Evolutionary conservation across 1,140 invertebrate species (phyloP), one percentile per base, ranked within the genome.

Genomic region (Parasteatoda tepidariorum): DNA sequence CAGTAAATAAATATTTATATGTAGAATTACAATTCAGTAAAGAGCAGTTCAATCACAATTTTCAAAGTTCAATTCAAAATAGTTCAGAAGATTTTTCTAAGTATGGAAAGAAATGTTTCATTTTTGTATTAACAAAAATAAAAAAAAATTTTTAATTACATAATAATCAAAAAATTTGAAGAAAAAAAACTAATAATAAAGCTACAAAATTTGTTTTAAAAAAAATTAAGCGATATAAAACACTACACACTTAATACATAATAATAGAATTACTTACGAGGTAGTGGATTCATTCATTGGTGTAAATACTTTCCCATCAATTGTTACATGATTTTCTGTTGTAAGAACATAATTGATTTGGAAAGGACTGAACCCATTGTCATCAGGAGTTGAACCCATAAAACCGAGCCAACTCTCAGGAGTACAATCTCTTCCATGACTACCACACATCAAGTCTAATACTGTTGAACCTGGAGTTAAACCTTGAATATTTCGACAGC

Each of bases 371-470:
- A 85, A 85, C 5, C 86, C 86, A 57, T 81, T 66, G 22, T 85
- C 70, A 28, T 34, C 70, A n/a, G 71, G 38, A n/a, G 86, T 86
- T 18, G 66, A 55, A 18, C 86, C 86, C 84, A 87, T 86, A 73
- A 86, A 87, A 30, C 75, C 48, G 0, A 86, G 61, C 86, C 86
- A 87, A 6, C 62, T 54, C 31, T 71, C 41, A 28, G 75, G 41
- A 33, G 62, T 68, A 48, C 86, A 86, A 15, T 86, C 70, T 34
- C 71, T 38, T 9, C 86, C 86, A 66, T 74, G 71, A 11, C 57
- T 30, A 30, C 84, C 86, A 78, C 86, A 87, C 85, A 86, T 85
- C 2, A 86, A 11, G 33, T 86, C 76, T 9, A 85, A n/a, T 22
- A 84, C 79, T 28, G 68, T 75, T 6, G 75, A 34, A 15, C 85